phyloP scores from a whole-genome alignment of 2,113 vertebrate species.

The Vidua chalybeata region DNA sequence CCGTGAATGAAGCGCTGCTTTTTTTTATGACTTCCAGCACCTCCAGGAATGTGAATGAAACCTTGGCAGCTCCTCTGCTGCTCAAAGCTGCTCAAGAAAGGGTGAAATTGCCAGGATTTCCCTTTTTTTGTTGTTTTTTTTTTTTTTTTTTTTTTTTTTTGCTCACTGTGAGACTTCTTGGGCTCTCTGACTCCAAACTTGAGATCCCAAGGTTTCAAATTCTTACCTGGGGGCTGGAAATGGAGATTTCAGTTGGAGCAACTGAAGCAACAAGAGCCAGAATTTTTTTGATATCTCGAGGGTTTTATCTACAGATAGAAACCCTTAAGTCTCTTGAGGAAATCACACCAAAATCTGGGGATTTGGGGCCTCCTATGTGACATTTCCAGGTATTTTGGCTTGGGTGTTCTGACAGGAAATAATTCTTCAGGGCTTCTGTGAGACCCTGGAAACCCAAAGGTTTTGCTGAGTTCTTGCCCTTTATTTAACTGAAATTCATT shows the following conservation, averaged over 20 bases:
- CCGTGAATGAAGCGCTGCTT: not conserved
- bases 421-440: not conserved
- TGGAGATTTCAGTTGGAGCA: not conserved
- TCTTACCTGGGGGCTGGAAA: not conserved
- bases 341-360: not conserved
- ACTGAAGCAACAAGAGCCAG: fast-evolving
- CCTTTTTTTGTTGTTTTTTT: not conserved
- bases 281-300: not conserved
- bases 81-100: not conserved
- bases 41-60: not conserved
- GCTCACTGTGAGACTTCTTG: not conserved
- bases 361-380: not conserved
- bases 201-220: not conserved
- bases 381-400: not conserved
- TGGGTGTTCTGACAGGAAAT: not conserved
- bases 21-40: not conserved
- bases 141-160: not conserved
- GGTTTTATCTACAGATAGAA: not conserved
- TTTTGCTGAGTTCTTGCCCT: not conserved
- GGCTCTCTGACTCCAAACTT: not conserved
- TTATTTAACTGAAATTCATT: not conserved
- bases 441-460: not conserved
- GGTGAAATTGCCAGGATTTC: not conserved
- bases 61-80: not conserved
- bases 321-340: not conserved